phyloP scores from a whole-genome alignment of 2,888 invertebrate species.

The Lepidochitona cinerea region DNA sequence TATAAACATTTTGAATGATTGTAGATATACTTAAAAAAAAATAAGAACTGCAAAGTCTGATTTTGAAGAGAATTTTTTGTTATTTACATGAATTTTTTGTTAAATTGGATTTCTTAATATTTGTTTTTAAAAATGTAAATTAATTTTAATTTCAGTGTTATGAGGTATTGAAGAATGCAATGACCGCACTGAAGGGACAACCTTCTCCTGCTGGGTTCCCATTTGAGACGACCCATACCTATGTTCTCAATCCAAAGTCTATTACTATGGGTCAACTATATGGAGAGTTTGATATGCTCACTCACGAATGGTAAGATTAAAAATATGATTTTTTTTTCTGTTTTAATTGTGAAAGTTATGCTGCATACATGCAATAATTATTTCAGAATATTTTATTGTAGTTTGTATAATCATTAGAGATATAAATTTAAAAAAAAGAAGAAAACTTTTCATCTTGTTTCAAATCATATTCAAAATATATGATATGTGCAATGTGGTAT shows the following conservation, averaged over 20 bases:
- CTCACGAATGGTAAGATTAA: constrained; percentile 74
- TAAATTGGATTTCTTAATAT: neutral
- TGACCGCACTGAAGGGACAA: constrained; percentile 78
- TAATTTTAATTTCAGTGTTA: constrained; percentile 68
- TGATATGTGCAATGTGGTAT: too few relatives aligned
- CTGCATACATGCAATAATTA: too few relatives aligned
- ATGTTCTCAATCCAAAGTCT: constrained; percentile 72
- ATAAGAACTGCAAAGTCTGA: neutral
- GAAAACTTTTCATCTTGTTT: too few relatives aligned
- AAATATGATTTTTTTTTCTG: too few relatives aligned
- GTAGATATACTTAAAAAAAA: too few relatives aligned
- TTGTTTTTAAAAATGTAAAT: neutral
- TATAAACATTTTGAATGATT: too few relatives aligned
- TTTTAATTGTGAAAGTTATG: too few relatives aligned
- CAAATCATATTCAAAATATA: too few relatives aligned
- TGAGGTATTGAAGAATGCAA: constrained; percentile 76
- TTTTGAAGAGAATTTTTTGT: neutral
- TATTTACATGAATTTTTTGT: neutral
- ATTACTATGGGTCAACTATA: constrained; percentile 73
- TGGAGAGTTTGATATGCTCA: constrained; percentile 71
- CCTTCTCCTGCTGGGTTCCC: constrained; percentile 80
- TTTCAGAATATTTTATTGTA: too few relatives aligned
- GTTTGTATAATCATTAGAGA: too few relatives aligned
- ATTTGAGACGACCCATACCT: constrained; percentile 74
- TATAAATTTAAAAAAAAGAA: too few relatives aligned